A percentile compares a stretch with the other conserved stretches of the same genome.
These are phyloP conservation scores for Drymonia ruficornis DNA, from an alignment of 2,888 invertebrate species.

Conservation along the genomic window DNA sequence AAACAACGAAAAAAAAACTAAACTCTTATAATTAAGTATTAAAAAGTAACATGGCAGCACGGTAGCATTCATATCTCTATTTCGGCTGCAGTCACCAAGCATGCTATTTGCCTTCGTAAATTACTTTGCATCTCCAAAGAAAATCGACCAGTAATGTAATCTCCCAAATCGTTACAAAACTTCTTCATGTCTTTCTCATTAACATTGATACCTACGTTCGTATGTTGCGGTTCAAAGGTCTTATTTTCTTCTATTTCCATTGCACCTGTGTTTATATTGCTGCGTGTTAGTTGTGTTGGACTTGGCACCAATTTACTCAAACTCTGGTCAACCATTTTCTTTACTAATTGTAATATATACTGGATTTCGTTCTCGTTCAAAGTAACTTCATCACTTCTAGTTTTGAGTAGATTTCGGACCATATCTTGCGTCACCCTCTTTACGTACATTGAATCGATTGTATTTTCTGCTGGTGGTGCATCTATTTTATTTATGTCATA, in stretches of 20 bases:
- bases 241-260: not conserved
- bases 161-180: slow-evolving; percentile 26
- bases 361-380: not conserved
- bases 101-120: slow-evolving; percentile 17
- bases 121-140: slow-evolving; percentile 11
- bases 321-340: not conserved
- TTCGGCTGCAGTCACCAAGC: slow-evolving; percentile 17
- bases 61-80: too few relatives aligned
- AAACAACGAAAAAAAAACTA: not conserved
- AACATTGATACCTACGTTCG: not conserved
- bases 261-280: not conserved
- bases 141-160: slow-evolving; percentile 11
- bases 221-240: too few relatives aligned
- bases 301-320: not conserved
- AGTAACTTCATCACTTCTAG: slow-evolving; percentile 1
- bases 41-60: too few relatives aligned
- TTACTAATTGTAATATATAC: slow-evolving; percentile 3
- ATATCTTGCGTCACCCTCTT: slow-evolving; percentile 4
- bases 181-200: slow-evolving; percentile 4
- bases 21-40: too few relatives aligned
- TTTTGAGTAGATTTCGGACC: not conserved
- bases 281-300: too few relatives aligned
- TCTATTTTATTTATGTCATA: not conserved
- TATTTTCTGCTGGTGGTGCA: not conserved
- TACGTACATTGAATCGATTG: not conserved